Conservation (phyloP, 1,140 invertebrate genomes). For the Rhizoglyphus robini region DNA sequence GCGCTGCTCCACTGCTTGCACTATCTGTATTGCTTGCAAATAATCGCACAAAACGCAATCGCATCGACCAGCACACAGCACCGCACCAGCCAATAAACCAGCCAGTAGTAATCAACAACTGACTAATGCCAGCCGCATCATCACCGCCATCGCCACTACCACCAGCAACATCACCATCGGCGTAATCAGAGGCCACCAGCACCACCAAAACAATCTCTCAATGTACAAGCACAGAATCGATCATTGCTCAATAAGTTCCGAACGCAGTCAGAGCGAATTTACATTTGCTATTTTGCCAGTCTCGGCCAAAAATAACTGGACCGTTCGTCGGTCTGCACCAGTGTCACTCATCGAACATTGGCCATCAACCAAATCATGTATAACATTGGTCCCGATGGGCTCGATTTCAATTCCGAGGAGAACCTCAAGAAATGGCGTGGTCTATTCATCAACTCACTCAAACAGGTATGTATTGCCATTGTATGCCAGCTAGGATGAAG, state of each 20-base stretch:
- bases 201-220: background rate
- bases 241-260: too few species aligned
- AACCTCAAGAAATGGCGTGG: conserved; percentile 4
- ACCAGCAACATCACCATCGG: background rate
- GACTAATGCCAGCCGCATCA: background rate
- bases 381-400: background rate
- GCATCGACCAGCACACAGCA: background rate
- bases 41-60: conserved; percentile 2
- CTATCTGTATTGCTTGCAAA: conserved; percentile 9
- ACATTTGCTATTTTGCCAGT: background rate
- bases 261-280: background rate
- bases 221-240: background rate
- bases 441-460: background rate
- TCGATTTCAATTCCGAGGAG: conserved; percentile 3
- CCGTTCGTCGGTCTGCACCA: background rate
- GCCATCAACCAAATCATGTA: background rate
- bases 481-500: too few species aligned
- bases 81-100: background rate
- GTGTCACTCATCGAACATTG: background rate
- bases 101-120: background rate
- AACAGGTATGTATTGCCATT: background rate
- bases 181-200: background rate
- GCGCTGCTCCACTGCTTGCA: background rate
- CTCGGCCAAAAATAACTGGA: background rate
- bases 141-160: conserved; percentile 15